phyloP scores from a whole-genome alignment of 2,113 vertebrate species.

The Sapayoa aenigma region DNA sequence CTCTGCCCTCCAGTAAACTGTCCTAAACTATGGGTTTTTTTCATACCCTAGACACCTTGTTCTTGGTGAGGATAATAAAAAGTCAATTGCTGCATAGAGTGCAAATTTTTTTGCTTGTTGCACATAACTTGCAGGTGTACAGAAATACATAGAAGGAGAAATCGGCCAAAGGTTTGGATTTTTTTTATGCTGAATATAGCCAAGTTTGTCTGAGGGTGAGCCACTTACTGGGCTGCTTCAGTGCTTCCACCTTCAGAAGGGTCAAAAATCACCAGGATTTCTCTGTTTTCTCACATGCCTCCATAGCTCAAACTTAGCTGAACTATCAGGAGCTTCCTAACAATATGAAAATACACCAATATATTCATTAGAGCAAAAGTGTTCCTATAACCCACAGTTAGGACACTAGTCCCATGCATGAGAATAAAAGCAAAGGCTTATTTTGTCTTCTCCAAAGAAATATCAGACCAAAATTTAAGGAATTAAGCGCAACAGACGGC shows the following conservation, averaged over 20 bases:
- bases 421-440: background rate
- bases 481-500: conserved; percentile 24
- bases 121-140: conserved; percentile 21
- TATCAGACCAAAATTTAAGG: background rate
- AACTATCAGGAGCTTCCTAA: background rate
- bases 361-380: background rate
- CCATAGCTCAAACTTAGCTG: background rate
- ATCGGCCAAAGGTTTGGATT: background rate
- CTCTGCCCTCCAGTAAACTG: background rate
- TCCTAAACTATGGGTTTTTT: background rate
- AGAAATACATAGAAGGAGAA: conserved; percentile 4
- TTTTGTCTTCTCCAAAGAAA: background rate
- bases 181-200: background rate
- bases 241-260: background rate
- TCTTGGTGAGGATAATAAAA: conserved; percentile 1
- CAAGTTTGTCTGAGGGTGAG: background rate
- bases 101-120: conserved; percentile 10
- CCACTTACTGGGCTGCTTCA: background rate
- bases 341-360: background rate
- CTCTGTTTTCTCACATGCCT: background rate
- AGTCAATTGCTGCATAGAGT: background rate
- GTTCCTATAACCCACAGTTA: background rate
- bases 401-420: background rate
- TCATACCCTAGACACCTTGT: background rate
- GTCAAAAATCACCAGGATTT: background rate